Evolutionary conservation across 1,140 invertebrate species (phyloP).

Genomic region (Aphelenchoides besseyi): DNA sequence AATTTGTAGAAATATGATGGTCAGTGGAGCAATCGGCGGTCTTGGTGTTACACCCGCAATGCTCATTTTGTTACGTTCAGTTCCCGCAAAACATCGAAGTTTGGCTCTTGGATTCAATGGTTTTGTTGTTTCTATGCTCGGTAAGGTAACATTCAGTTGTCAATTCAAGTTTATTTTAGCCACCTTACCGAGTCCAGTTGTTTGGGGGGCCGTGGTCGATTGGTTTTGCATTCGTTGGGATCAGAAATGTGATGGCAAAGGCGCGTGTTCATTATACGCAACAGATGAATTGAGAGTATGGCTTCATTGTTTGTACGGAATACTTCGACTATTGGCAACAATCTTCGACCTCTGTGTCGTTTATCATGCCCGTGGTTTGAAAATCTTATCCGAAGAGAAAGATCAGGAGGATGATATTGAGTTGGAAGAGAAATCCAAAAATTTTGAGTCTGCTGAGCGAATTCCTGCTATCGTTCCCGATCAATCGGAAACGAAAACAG

Average conservation of each 20-base stretch:
- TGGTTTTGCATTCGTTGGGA: slow-evolving; percentile 62
- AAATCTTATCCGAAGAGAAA: slow-evolving; percentile 12
- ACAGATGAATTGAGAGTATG: slow-evolving; percentile 47
- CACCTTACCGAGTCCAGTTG: slow-evolving; percentile 63
- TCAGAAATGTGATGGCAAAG: slow-evolving; percentile 53
- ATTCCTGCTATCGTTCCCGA: neutral
- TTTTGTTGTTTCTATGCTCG: slow-evolving; percentile 42
- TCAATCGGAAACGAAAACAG: neutral
- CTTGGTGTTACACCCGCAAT: slow-evolving; percentile 60
- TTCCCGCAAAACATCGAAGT: slow-evolving; percentile 55
- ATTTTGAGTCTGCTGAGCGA: neutral
- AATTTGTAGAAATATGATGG: slow-evolving; percentile 1
- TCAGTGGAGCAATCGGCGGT: slow-evolving; percentile 43
- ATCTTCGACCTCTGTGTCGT: slow-evolving; percentile 55
- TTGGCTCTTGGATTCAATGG: slow-evolving; percentile 61
- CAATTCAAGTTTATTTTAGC: neutral
- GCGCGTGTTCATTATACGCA: slow-evolving; percentile 63
- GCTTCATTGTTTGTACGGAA: slow-evolving; percentile 56
- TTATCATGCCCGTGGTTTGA: slow-evolving; percentile 46
- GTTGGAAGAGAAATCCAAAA: neutral
- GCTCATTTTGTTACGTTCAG: slow-evolving; percentile 59
- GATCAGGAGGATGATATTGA: neutral
- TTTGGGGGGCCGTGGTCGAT: slow-evolving; percentile 64
- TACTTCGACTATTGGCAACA: slow-evolving; percentile 49
- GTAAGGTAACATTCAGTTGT: neutral